These are phyloP conservation scores for Poecile montanus DNA, from an alignment of 2,797 vertebrate species.

Conservation along the genomic window DNA sequence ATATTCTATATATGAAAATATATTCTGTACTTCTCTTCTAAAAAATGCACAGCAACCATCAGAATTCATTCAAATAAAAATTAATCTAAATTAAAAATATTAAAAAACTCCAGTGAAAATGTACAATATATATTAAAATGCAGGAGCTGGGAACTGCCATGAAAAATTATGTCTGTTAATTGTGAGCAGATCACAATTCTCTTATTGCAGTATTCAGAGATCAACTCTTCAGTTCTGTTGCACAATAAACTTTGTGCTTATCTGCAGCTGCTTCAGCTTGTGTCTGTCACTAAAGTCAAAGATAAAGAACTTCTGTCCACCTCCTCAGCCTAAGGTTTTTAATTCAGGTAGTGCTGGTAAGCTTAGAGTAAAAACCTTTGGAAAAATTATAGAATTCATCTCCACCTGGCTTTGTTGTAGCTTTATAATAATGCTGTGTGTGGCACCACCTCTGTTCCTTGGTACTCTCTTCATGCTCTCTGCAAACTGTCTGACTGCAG, in stretches of 20 bases:
- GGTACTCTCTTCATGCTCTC: rapidly evolving
- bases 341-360: not conserved
- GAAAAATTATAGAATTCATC: not conserved
- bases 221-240: not conserved
- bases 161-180: not conserved
- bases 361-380: not conserved
- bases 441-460: not conserved
- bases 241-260: not conserved
- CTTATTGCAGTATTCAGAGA: not conserved
- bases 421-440: not conserved
- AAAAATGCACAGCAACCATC: not conserved
- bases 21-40: not conserved
- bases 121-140: not conserved
- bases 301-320: not conserved
- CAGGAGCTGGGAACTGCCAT: not conserved
- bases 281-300: not conserved
- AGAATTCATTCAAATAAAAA: not conserved
- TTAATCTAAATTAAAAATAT: not conserved
- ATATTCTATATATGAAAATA: too few relatives aligned
- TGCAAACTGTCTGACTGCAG: not conserved
- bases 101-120: not conserved
- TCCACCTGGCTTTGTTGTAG: not conserved
- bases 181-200: not conserved
- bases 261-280: not conserved
- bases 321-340: not conserved